Conservation (phyloP, 2,113 vertebrate genomes). For the Telmatochromis bifrenatus region DNA sequence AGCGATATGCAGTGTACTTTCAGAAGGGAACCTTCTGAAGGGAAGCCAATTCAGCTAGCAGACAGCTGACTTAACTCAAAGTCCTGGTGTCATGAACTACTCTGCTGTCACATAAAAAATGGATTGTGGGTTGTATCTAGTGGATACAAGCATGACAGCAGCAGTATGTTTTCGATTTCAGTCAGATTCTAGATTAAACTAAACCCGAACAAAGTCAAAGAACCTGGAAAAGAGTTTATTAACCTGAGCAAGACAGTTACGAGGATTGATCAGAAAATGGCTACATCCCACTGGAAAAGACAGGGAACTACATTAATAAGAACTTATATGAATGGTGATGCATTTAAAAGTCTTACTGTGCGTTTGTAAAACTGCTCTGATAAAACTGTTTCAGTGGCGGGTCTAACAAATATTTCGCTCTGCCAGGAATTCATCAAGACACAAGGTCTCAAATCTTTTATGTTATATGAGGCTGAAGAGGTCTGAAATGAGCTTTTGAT, state of each 20-base stretch:
- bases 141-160: background rate
- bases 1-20: slow-evolving; percentile 26
- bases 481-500: slow-evolving; percentile 11
- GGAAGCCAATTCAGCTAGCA: slow-evolving; percentile 4
- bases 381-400: background rate
- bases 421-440: background rate
- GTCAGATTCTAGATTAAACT: background rate
- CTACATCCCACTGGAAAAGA: background rate
- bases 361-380: background rate
- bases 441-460: slow-evolving; percentile 7
- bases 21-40: slow-evolving; percentile 9
- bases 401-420: background rate
- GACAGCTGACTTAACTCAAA: slow-evolving; percentile 36
- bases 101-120: background rate
- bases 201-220: background rate
- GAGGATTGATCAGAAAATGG: background rate
- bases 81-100: background rate
- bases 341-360: background rate
- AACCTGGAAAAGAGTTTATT: background rate
- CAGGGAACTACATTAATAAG: background rate
- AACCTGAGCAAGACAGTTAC: background rate
- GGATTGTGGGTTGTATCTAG: background rate
- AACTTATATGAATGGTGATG: background rate
- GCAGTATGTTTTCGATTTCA: background rate
- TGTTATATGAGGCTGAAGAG: background rate